Evolutionary conservation across 2,797 vertebrate genomes (phyloP), one percentile per base, ranked within the genome.

Genomic region (Ceyx erithaca): DNA sequence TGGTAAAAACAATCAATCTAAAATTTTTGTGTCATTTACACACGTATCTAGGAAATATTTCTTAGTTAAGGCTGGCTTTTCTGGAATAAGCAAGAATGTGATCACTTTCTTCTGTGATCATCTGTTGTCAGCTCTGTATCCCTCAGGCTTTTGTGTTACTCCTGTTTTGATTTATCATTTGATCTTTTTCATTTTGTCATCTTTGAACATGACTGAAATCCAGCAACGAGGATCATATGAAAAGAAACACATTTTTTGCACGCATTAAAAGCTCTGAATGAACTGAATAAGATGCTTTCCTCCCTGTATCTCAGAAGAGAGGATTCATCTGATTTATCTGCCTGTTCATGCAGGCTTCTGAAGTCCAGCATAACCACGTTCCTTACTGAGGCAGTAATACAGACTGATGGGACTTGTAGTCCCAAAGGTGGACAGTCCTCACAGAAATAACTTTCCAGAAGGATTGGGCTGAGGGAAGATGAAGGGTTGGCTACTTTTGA

Each of bases 171-270:
- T 93, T 96, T 88, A 92, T 85, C 78, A 91, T 96, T 96, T 94
- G 94, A 96, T 96, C 94, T 93, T 86, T 88, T 88, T 94, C 91
- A 94, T 93, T 96, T 96, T 96, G 94, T 94, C 87, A 46, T 92
- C 95, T 96, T 94, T 96, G 92, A 96, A 93, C 67, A 58, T 0
- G 3, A 77, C n/a, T 66, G 92, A 94, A 91, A 96, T 61, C 64
- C 91, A 92, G 90, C 91, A 86, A 71, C 37, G 71, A 92, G 71
- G 75, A 95, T 93, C 52, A 80, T 86, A 86, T 85, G 91, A 90
- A 92, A 88, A 70, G 70, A 94, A 88, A 91, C 28, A 46, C 49
- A 9, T n/a, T 43, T 71, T 92, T 80, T 91, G 64, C 61, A 58
- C 3, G 0, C 33, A 71, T 79, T 90, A 94, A 68, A 90, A 88